Evolutionary conservation across 1,140 invertebrate genomes (phyloP), one percentile per base, ranked within the genome.

Genomic region (Drosophila azteca): DNA sequence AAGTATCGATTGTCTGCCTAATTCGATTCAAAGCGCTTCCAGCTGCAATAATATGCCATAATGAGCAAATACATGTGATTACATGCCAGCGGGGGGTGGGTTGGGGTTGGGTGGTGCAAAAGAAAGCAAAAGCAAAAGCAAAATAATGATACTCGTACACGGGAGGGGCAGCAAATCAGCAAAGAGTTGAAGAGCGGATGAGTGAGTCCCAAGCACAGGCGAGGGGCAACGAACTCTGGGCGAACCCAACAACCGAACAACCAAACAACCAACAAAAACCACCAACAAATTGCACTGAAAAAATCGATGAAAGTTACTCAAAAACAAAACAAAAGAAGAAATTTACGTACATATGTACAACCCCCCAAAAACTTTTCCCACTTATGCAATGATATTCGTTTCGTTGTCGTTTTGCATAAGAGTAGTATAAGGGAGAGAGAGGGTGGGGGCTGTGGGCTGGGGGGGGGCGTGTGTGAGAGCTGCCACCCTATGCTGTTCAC

Each of bases 1-100:
- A 83, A 84, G 64, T 79, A 84, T 79, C 77, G 79, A 83, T 79
- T 83, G 72, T 49, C 58, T 39, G 43, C 17, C 13, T 45, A 75
- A 79, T 75, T 75, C 26, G 20, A 62, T 60, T 44, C 45, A 55
- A 83, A 83, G 66, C 46, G 75, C 52, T 70, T 79, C 79, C 57
- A 79, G 60, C 57, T 70, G 79, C 43, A 51, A 81, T 77, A 81
- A 77, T 67, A 70, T 52, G 72, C 72, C 55, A 81, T 77, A 81
- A 81, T 81, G 67, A 61, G 6, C 48, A 71, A 46, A 75, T 60
- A 75, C 66, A 79, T 79, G 50, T 71, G 68, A 79, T 84, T 79
- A 84, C 71, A 52, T 61, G 26, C 20, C 7, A 3, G 20, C 29
- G 4, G 50, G 55, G 50, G n/a, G n/a, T n/a, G n/a, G n/a, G n/a